phyloP scores from a whole-genome alignment of 2,113 vertebrate genomes.

The Gadus chalcogrammus region DNA sequence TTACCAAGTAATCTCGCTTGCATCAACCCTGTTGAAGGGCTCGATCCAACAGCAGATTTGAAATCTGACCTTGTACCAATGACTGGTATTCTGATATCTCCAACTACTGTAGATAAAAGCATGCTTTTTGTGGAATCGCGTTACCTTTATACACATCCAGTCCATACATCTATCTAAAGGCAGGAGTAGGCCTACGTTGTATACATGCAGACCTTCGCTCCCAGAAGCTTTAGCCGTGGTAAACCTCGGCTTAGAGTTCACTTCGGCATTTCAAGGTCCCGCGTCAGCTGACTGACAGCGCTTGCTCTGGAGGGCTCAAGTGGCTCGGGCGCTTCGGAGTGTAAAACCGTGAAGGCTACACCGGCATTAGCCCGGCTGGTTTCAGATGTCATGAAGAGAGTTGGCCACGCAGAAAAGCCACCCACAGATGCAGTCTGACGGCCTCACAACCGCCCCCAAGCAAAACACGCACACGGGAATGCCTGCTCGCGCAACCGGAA shows the following conservation, averaged over 20 bases:
- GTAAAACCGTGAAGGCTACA: constrained; percentile 55
- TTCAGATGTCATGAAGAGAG: constrained; percentile 80
- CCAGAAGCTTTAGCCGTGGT: neutral
- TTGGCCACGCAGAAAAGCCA: constrained; percentile 68
- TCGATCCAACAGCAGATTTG: no score
- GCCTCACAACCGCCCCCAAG: constrained; percentile 70
- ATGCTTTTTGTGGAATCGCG: no score
- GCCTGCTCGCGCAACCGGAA: constrained; percentile 78
- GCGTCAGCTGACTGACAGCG: constrained; percentile 63
- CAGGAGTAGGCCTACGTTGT: neutral
- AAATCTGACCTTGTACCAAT: no score
- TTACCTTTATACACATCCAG: no score
- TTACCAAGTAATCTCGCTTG: neutral
- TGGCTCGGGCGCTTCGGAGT: constrained; percentile 76
- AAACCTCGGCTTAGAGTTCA: constrained; percentile 56
- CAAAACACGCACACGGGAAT: constrained; percentile 59
- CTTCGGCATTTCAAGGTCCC: constrained; percentile 67
- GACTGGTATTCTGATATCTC: no score
- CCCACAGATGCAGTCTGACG: constrained; percentile 79
- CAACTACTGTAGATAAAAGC: no score
- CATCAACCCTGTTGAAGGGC: no score
- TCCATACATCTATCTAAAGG: neutral
- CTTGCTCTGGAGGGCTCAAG: constrained; percentile 70
- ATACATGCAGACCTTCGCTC: neutral
- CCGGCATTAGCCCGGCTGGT: constrained; percentile 72